Conservation (phyloP, 1,140 invertebrate genomes). For the Myzus persicae region DNA sequence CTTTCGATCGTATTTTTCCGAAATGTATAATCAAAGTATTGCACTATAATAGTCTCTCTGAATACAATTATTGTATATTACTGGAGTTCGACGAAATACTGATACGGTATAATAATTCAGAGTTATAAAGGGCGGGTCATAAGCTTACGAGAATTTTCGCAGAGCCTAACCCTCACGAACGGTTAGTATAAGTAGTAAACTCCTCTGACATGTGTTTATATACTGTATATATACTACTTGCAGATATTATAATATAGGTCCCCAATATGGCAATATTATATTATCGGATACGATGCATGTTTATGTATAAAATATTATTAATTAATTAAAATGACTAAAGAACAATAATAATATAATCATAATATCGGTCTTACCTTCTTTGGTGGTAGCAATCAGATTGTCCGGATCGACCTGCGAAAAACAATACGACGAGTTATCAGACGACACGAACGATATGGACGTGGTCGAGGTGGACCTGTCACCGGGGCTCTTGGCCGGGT, state of each 20-base stretch:
- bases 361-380: conserved; percentile 67
- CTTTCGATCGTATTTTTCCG: background rate
- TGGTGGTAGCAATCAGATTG: conserved; percentile 66
- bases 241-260: too few species aligned
- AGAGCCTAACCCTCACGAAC: background rate
- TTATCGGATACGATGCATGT: background rate
- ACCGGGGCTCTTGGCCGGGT: conserved; percentile 39
- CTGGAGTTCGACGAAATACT: background rate
- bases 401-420: conserved; percentile 67
- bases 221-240: too few species aligned
- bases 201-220: background rate
- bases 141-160: background rate
- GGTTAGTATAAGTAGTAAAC: background rate
- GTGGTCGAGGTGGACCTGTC: conserved; percentile 59
- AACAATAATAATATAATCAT: background rate
- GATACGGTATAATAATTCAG: background rate
- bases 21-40: background rate
- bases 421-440: conserved; percentile 61
- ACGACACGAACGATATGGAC: conserved; percentile 61
- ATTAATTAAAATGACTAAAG: background rate
- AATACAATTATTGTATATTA: background rate
- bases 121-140: background rate
- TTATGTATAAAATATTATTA: background rate
- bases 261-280: too few species aligned
- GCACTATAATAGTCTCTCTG: background rate